These are phyloP conservation scores for Brachionus sp. DNA, from an alignment of 1,140 invertebrate species.

Conservation along the genomic window DNA sequence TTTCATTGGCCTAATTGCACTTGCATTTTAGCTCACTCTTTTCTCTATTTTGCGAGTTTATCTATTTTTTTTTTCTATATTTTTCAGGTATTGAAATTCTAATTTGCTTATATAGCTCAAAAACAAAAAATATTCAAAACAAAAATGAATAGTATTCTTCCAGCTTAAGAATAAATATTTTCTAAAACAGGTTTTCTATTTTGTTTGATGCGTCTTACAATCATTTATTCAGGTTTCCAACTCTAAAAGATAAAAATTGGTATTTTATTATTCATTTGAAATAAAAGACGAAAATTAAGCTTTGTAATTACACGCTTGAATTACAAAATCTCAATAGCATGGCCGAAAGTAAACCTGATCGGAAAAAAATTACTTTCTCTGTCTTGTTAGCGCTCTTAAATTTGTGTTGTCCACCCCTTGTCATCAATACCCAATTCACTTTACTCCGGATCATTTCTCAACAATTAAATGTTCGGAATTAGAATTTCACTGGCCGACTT, in stretches of 20 bases:
- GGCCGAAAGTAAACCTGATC: neutral
- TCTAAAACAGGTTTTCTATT: neutral
- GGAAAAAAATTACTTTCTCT: neutral
- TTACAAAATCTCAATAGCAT: neutral
- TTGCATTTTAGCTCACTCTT: neutral
- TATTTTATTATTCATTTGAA: neutral
- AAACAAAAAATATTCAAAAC: neutral
- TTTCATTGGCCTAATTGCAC: neutral
- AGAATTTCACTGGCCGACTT: neutral
- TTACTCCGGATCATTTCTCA: slow-evolving; percentile 2
- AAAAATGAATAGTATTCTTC: neutral
- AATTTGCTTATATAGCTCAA: neutral
- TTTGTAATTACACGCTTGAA: neutral
- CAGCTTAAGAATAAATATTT: neutral
- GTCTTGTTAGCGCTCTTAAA: slow-evolving; percentile 14
- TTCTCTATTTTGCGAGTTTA: neutral
- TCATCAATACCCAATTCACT: neutral
- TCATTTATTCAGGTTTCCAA: slow-evolving; percentile 10
- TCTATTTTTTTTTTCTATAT: neutral
- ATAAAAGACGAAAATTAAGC: slow-evolving; percentile 10
- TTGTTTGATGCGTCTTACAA: neutral
- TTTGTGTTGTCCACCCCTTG: neutral
- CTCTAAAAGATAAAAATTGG: neutral
- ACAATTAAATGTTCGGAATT: slow-evolving; percentile 27
- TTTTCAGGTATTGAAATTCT: neutral